Conservation (phyloP, 2,797 vertebrate species). For the Dryobates pubescens region DNA sequence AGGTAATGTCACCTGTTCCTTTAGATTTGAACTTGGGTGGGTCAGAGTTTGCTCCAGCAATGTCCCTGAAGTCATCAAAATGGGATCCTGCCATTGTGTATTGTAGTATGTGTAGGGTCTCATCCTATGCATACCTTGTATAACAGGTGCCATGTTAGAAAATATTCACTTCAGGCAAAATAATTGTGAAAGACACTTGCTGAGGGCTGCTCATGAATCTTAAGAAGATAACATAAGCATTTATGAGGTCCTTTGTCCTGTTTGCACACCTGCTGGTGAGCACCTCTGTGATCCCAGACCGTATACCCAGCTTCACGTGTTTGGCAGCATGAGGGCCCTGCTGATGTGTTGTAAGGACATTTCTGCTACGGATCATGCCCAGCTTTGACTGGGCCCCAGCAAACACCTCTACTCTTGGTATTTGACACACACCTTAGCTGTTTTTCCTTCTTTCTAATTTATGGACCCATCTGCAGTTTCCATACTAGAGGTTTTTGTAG, state of each 20-base stretch:
- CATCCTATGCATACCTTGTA: neutral
- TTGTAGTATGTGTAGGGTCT: neutral
- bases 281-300: neutral
- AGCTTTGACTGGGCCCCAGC: neutral
- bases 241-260: neutral
- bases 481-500: neutral
- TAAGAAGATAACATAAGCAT: neutral
- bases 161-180: neutral
- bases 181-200: constrained; percentile 6
- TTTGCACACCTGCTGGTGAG: neutral
- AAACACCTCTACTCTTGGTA: neutral
- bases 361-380: neutral
- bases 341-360: neutral
- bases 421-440: rapidly evolving
- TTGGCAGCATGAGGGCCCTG: neutral
- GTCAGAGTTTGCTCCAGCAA: rapidly evolving
- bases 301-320: neutral
- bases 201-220: neutral
- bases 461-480: neutral
- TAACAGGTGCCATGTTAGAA: neutral
- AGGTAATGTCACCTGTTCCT: neutral
- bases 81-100: neutral
- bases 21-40: neutral
- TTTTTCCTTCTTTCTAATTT: neutral
- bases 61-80: neutral